Conservation (phyloP, 2,797 vertebrate species). For the Chrosomus eos region DNA sequence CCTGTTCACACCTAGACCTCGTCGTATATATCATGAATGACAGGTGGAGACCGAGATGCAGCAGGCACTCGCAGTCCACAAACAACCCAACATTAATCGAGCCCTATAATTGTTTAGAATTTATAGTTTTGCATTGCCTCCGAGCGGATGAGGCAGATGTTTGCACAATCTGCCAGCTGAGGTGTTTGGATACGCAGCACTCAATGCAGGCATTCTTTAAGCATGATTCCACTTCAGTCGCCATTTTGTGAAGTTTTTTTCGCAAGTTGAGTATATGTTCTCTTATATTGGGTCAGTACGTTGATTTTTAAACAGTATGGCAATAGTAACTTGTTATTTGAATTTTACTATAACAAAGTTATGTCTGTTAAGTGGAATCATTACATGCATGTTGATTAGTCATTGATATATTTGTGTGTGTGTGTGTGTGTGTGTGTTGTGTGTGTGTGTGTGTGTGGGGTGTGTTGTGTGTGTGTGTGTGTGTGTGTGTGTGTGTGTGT, state of each 20-base stretch:
- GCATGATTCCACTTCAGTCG: constrained; percentile 15
- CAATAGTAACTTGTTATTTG: background rate
- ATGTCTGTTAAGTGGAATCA: background rate
- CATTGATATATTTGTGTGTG: background rate
- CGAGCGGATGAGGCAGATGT: constrained; percentile 58
- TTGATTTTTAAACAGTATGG: background rate
- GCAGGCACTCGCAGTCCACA: constrained; percentile 59
- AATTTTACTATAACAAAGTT: background rate
- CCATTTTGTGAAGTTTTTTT: background rate
- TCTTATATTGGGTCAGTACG: background rate
- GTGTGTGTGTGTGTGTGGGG: no score
- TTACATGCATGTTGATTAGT: background rate
- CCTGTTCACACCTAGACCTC: constrained; percentile 59
- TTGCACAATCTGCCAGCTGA: constrained; percentile 53
- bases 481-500: no score
- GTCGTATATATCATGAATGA: constrained; percentile 65
- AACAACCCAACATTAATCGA: constrained; percentile 70
- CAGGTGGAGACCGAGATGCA: constrained; percentile 63
- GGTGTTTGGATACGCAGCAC: constrained; percentile 52
- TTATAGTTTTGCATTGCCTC: constrained; percentile 70
- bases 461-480: no score
- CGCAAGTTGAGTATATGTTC: background rate
- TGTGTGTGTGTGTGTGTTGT: no score
- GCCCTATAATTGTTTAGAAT: constrained; percentile 76
- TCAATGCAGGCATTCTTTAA: constrained; percentile 62